Evolutionary conservation across 2,113 vertebrate genomes (phyloP), one percentile per base, ranked within the genome.

Genomic region (Epinephelus cyanopodus): DNA sequence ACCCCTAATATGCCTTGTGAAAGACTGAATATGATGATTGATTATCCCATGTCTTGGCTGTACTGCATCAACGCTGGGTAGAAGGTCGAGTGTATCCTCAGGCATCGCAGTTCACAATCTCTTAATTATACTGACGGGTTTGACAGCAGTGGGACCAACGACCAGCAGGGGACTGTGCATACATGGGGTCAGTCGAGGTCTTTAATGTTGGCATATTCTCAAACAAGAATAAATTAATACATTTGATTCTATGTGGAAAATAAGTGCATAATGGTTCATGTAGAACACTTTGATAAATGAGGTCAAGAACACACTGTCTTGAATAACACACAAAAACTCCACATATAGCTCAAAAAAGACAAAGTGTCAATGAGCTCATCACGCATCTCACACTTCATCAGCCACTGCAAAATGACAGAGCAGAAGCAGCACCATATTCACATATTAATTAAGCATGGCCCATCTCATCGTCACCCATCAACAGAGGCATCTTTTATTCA

Each of bases 401-500:
- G 71, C 63, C 39, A 23, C 70, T 39, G 52, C 67, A 62, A 39
- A 79, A 67, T 23, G 39, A 64, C 67, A 50, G 54, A 27, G 82
- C 77, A 62, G 69, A 74, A 65, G 33, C 84, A 42, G 61, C 0
- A 21, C 61, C 54, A 52, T 64, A 87, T 89, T 81, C 84, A 69
- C 50, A 27, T 79, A 89, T 92, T 88, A 92, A 93, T 88, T 92
- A 91, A 79, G 88, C 79, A 87, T 88, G 85, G 69, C 69, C 82
- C 68, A 13, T 89, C 81, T 82, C 83, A 42, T 87, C 21, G 42
- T 81, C 78, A 70, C 29, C 76, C 75, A 12, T 89, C 90, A 85
- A 57, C 77, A 56, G 62, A 57, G 57, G 69, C 75, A 92, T 92
- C 74, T 88, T 91, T 92, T 84, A 92, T 93, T 92, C 73, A 92